These are phyloP conservation scores for Argynnis bischoffii DNA, from an alignment of 2,888 invertebrate species.

Conservation along the genomic window DNA sequence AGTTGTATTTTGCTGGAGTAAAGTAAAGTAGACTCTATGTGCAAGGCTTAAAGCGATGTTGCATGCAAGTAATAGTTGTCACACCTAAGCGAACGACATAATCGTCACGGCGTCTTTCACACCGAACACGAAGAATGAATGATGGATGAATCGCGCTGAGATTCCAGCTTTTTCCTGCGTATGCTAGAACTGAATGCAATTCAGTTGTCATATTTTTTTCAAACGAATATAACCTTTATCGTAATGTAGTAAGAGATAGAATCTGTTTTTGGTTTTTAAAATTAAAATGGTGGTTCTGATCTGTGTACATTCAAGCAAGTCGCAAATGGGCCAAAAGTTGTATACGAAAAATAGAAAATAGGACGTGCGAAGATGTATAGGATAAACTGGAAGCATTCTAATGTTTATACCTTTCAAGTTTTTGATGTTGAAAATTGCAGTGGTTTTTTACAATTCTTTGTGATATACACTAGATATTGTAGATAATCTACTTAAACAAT, in stretches of 20 bases:
- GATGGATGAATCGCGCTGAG: slow-evolving; percentile 74
- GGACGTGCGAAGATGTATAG: slow-evolving; percentile 52
- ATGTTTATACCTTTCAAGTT: slow-evolving; percentile 27
- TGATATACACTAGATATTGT: background rate
- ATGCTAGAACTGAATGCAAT: slow-evolving; percentile 48
- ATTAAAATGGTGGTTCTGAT: slow-evolving; percentile 49
- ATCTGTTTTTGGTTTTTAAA: slow-evolving; percentile 10
- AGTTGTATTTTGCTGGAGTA: slow-evolving; percentile 49
- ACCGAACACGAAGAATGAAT: slow-evolving; percentile 67
- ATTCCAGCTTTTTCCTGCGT: slow-evolving; percentile 68
- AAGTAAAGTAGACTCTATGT: slow-evolving; percentile 58
- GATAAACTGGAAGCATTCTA: slow-evolving; percentile 40
- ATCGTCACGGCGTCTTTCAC: slow-evolving; percentile 76
- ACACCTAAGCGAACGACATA: slow-evolving; percentile 63
- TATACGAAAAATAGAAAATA: slow-evolving; percentile 63
- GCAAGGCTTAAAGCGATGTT: slow-evolving; percentile 51
- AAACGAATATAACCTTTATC: slow-evolving; percentile 46
- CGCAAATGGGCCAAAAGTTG: slow-evolving; percentile 73
- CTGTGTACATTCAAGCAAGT: slow-evolving; percentile 63
- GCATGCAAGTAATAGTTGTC: slow-evolving; percentile 46
- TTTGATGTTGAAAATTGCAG: slow-evolving; percentile 8
- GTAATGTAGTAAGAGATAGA: slow-evolving; percentile 1
- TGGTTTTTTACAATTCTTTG: slow-evolving; percentile 8
- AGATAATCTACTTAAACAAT: no score
- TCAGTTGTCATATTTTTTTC: slow-evolving; percentile 33